A percentile compares a stretch with the other conserved stretches of the same genome.
Conservation (phyloP, 2,113 vertebrate genomes). For the Otus sunia region DNA sequence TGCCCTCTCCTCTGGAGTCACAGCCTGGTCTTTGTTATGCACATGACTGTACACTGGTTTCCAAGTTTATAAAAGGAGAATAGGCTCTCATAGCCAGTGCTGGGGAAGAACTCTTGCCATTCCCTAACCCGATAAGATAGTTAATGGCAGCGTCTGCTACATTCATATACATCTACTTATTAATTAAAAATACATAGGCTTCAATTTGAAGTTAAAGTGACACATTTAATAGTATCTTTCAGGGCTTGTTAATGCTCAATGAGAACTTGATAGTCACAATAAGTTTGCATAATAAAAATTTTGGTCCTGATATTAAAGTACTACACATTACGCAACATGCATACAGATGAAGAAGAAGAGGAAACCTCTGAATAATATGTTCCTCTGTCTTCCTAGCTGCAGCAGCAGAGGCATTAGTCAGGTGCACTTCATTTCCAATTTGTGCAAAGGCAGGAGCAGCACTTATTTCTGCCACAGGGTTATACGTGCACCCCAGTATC, state of each 20-base stretch:
- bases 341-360: constrained; percentile 22
- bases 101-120: neutral
- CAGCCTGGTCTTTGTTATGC: neutral
- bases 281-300: constrained; percentile 54
- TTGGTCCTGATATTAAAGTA: constrained; percentile 34
- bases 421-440: neutral
- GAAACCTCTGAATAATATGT: neutral
- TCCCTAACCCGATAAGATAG: neutral
- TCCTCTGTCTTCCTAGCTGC: neutral
- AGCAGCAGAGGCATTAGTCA: neutral
- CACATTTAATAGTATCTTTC: constrained; percentile 22
- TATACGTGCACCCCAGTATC: neutral
- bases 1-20: constrained; percentile 20
- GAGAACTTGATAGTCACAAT: constrained; percentile 36
- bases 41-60: neutral
- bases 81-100: neutral
- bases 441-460: neutral
- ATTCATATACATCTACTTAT: constrained; percentile 1
- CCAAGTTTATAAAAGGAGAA: constrained; percentile 9
- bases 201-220: constrained; percentile 45
- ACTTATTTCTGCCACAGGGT: neutral
- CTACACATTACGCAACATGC: neutral
- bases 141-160: constrained; percentile 13
- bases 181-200: constrained; percentile 59
- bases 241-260: neutral